Evolutionary conservation across 92 coral and sea anemone species (phyloP).

Genomic region (Phenganax stokvisi): DNA sequence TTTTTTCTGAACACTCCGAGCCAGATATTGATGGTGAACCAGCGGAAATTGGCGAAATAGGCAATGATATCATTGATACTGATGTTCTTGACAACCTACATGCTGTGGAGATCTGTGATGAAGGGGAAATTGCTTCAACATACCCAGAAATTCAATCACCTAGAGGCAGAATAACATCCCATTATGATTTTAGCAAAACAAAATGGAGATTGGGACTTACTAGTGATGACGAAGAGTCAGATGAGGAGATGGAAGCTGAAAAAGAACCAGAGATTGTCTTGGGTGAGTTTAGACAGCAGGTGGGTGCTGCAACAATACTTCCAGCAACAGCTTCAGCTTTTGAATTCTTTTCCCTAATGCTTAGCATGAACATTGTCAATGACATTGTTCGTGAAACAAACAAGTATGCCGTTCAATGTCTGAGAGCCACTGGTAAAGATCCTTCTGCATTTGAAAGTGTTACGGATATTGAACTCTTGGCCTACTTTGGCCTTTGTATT

Average conservation of each 20-base stretch:
- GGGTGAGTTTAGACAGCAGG: no score
- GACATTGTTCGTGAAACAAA: conserved; percentile 41
- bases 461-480: conserved; percentile 22
- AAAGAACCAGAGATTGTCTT: background rate
- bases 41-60: background rate
- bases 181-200: background rate
- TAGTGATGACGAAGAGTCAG: background rate
- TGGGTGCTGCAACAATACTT: background rate
- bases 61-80: background rate
- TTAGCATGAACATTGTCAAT: background rate
- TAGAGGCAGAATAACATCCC: background rate
- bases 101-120: background rate
- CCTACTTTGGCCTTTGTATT: conserved; percentile 39
- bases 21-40: background rate
- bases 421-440: conserved; percentile 16
- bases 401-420: conserved; percentile 20
- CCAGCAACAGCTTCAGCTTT: background rate
- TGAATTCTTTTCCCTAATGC: background rate
- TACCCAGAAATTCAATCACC: background rate
- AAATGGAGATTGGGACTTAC: background rate
- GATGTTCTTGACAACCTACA: conserved; percentile 4
- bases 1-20: conserved; percentile 1
- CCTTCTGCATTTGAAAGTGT: conserved; percentile 3
- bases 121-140: background rate
- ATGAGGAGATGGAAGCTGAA: background rate